A percentile compares a stretch with the other conserved stretches of the same genome.
These are phyloP conservation scores for Acronicta leporina DNA, from an alignment of 2,888 invertebrate genomes.

Conservation along the genomic window DNA sequence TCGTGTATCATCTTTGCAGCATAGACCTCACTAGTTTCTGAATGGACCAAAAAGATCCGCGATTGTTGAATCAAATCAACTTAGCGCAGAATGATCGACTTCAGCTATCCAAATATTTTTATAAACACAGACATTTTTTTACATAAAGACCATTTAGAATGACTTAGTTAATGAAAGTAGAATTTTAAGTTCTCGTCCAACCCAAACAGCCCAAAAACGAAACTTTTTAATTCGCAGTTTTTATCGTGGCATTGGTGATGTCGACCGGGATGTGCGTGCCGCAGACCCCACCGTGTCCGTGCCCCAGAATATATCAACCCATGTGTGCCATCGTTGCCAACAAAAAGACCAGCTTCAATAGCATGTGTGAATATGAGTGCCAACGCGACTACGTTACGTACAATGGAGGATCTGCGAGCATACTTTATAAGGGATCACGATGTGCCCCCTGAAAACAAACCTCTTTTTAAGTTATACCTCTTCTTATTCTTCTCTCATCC, in stretches of 20 bases:
- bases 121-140: too few relatives aligned
- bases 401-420: constrained; percentile 27
- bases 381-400: constrained; percentile 32
- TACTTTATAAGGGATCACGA: constrained; percentile 25
- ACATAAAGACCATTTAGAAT: too few relatives aligned
- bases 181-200: background rate
- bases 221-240: constrained; percentile 59
- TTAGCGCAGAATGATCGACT: too few relatives aligned
- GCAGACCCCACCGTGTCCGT: constrained; percentile 69
- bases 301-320: constrained; percentile 77
- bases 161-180: too few relatives aligned
- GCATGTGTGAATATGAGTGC: constrained; percentile 79
- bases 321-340: constrained; percentile 71
- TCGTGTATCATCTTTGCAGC: too few relatives aligned
- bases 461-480: constrained; percentile 3
- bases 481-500: background rate
- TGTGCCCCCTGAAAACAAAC: constrained; percentile 18
- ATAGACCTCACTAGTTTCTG: too few relatives aligned
- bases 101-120: too few relatives aligned
- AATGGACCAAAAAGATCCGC: too few relatives aligned
- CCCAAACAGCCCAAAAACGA: constrained; percentile 2
- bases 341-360: constrained; percentile 75
- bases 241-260: constrained; percentile 62
- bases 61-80: too few relatives aligned
- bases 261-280: constrained; percentile 33